A percentile compares a stretch with the other conserved stretches of the same genome.
These are phyloP conservation scores for Ischnus inquisitorius DNA, from an alignment of 2,888 invertebrate species.

Conservation along the genomic window DNA sequence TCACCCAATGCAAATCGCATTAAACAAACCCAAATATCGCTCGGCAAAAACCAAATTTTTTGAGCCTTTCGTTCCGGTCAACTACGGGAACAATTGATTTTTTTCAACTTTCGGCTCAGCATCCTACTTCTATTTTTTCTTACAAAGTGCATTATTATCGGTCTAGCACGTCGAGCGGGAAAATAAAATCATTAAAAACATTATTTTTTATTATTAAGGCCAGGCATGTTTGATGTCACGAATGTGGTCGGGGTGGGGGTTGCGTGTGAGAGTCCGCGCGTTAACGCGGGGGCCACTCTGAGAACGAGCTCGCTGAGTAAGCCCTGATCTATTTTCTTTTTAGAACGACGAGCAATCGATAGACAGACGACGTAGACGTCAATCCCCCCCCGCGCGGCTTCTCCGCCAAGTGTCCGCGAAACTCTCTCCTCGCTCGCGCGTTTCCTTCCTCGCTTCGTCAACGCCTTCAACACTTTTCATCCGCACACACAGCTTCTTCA, in stretches of 20 bases:
- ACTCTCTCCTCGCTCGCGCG: conserved; percentile 27
- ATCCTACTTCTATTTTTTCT: background rate
- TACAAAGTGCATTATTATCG: background rate
- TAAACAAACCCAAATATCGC: conserved; percentile 14
- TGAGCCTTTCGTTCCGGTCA: background rate
- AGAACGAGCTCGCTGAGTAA: conserved; percentile 40
- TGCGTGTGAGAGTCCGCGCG: conserved; percentile 54
- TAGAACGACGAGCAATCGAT: conserved; percentile 73
- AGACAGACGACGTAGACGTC: conserved; percentile 63
- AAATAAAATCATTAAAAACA: conserved; percentile 11
- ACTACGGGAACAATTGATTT: conserved; percentile 16
- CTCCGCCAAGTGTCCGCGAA: conserved; percentile 34
- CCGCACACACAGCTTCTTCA: conserved; percentile 35
- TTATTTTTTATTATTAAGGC: conserved; percentile 18
- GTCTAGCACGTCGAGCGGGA: conserved; percentile 7
- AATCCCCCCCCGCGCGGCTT: conserved; percentile 25
- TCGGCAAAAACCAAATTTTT: background rate
- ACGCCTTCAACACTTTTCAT: conserved; percentile 35
- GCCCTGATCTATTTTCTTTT: conserved; percentile 76
- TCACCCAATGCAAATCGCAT: conserved; percentile 44
- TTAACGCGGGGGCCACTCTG: conserved; percentile 53
- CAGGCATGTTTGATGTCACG: conserved; percentile 24
- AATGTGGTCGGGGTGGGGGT: conserved; percentile 12
- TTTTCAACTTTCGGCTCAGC: conserved; percentile 2
- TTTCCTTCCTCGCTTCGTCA: conserved; percentile 36